Base-by-base conservation (phyloP, 2,113 vertebrate species). In the Aix galericulata region DNA sequence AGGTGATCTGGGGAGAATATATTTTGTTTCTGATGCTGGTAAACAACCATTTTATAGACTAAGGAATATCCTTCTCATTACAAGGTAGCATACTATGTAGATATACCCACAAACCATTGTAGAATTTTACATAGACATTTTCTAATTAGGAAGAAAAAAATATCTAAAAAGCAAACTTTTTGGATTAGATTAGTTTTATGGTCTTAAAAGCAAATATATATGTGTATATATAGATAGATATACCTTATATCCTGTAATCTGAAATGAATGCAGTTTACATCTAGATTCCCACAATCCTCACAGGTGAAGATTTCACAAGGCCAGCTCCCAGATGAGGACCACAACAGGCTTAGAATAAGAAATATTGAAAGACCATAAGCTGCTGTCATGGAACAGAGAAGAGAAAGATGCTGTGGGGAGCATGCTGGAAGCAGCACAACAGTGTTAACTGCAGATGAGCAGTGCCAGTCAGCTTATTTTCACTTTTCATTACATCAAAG, bases 401-500 rank as follows among this genome's bases (percentile, higher is more conserved):
- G 16, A 62, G 74, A 66, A 81, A n/a, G 60, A 34, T 40, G 36
- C 26, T 79, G 40, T 21, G 32, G 29, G n/a, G 16, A 84, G 14
- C 53, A 66, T 13, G 13, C 7, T 90, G 60, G 50, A 92, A 92
- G 52, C 25, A 69, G 40, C 83, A 53, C 78, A 72, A 91, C 25
- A 34, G 10, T 16, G 32, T 80, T 73, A 75, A 55, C 26, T 72
- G 20, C 34, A 91, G 60, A 38, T 66, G 25, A 6, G 17, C 48
- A 71, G 14, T 63, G 23, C 13, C 48, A 76, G 52, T 85, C 67
- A 80, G 77, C 25, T 92, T 83, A 75, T 89, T 95, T 89, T 67
- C 69, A 72, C 60, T 48, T 81, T 91, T 89, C 34, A 40, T 40
- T 83, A 11, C 36, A 88, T 94, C 62, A 92, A 89, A 93, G n/a